Base-by-base conservation (phyloP, 2,888 invertebrate species). In the Amphipyra berbera region DNA sequence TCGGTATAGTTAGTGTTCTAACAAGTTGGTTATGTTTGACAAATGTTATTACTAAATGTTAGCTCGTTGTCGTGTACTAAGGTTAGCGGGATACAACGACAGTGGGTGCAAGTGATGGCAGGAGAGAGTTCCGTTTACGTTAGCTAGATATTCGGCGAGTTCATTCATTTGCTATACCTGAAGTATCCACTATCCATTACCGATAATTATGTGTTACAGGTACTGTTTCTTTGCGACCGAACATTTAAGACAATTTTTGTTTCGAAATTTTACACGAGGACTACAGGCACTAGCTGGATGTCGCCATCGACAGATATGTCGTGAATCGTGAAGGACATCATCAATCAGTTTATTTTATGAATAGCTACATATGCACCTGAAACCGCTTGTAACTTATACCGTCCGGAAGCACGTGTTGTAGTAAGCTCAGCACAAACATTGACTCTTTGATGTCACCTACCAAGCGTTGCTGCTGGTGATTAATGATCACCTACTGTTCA, bases 371-470 rank as follows among this genome's bases (percentile, higher is more conserved):
- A 21, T 21, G 2, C 1, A 21, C 21, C 14, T 12, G 35, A 55
- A 40, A 37, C 44, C 49, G 40, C 38, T n/a, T 6, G 1, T n/a
- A 41, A 37, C 9, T 4, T 15, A 14, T 10, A 12, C 10, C 7
- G 10, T 13, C 5, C 13, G 37, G 27, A 6, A 27, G 27, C 47
- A 30, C 57, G 15, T 66, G 54, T 48, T 42, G 48, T 15, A 13
- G 38, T 44, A 21, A 63, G 27, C 47, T 15, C 33, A 45, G 38
- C 73, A 56, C 59, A 45, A 73, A 73, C 68, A 50, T 59, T 21
- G 53, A 44, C 58, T 56, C 41, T 62, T 59, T 59, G 65, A 58
- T 58, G 72, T 68, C 57, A 52, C 37, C 57, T 15, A 52, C 44
- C 47, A 30, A 33, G 40, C 41, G 41, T 48, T 50, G 61, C 44